These are phyloP conservation scores for Philypnodon macrostomus DNA, from an alignment of 2,797 vertebrate genomes.

Conservation along the genomic window DNA sequence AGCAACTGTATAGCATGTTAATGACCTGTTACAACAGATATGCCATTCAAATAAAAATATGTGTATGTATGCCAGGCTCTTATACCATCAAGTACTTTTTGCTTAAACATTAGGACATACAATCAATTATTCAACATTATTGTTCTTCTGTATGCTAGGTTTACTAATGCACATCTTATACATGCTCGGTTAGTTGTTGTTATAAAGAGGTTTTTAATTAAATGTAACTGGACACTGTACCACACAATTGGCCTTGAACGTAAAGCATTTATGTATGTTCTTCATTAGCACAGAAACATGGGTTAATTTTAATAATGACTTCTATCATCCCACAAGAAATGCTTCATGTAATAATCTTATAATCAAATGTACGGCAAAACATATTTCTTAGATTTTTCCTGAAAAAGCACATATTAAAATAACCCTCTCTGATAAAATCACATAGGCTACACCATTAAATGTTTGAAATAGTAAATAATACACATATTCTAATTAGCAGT, in stretches of 20 bases:
- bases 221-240: background rate
- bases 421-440: too few species aligned
- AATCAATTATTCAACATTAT: background rate
- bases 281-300: background rate
- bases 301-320: background rate
- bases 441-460: too few species aligned
- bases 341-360: too few species aligned
- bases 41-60: slow-evolving; percentile 21
- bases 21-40: slow-evolving; percentile 28
- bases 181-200: too few species aligned
- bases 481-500: too few species aligned
- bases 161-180: background rate
- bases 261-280: background rate
- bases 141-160: background rate
- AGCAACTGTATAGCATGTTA: slow-evolving; percentile 43
- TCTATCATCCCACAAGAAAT: background rate
- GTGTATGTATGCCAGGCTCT: too few species aligned
- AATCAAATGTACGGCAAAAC: too few species aligned
- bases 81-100: too few species aligned
- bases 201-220: background rate
- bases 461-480: too few species aligned
- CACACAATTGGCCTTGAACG: background rate
- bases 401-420: too few species aligned
- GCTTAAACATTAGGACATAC: background rate
- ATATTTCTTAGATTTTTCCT: too few species aligned